phyloP scores from a whole-genome alignment of 2,797 vertebrate genomes.

The Xiphorhynchus erythropygius region DNA sequence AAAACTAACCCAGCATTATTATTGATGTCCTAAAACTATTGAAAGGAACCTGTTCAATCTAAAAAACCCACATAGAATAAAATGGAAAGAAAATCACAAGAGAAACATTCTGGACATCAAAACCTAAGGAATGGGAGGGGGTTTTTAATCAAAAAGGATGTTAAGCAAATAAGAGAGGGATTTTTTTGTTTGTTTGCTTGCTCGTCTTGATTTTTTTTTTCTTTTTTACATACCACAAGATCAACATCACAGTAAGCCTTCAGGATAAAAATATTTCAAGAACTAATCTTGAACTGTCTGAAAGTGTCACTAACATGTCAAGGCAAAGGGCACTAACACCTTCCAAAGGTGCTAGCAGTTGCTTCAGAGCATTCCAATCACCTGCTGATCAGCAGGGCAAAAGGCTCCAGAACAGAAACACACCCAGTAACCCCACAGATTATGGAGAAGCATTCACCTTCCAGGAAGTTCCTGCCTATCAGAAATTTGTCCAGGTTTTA shows the following conservation, averaged over 20 bases:
- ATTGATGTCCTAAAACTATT: neutral
- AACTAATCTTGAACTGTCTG: neutral
- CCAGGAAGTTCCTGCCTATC: neutral
- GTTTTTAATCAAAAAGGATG: neutral
- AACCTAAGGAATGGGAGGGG: fast-evolving
- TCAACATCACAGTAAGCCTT: neutral
- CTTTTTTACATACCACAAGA: neutral
- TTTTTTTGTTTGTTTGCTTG: neutral
- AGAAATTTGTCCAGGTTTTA: neutral
- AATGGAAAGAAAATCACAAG: neutral
- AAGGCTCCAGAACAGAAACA: neutral
- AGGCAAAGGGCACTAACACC: neutral
- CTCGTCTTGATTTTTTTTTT: neutral
- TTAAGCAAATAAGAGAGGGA: neutral
- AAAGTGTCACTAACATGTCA: neutral
- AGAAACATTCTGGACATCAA: neutral
- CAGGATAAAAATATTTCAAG: neutral
- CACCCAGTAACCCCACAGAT: neutral
- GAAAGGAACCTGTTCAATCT: neutral
- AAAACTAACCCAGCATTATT: neutral
- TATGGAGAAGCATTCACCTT: neutral
- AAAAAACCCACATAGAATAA: neutral
- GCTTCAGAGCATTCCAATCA: neutral
- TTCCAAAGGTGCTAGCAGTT: neutral
- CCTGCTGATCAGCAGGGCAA: neutral